A percentile compares a stretch with the other conserved stretches of the same genome.
phyloP scores from a whole-genome alignment of 2,888 invertebrate genomes.

The Pasiphila rectangulata region DNA sequence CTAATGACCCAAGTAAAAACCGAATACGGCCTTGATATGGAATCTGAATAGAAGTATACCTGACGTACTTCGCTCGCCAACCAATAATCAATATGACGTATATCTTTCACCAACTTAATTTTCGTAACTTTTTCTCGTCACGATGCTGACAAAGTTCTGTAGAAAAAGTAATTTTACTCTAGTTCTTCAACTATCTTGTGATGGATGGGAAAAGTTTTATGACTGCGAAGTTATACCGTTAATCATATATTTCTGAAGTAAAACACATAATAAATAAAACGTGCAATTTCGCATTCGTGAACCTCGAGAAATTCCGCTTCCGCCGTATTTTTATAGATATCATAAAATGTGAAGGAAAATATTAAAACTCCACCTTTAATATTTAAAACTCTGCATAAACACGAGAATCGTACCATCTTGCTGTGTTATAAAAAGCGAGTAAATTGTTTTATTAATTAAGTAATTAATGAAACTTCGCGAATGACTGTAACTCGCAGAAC shows the following conservation, averaged over 20 bases:
- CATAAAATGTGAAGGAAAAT: not conserved
- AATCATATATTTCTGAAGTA: conserved; percentile 2
- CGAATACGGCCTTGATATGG: no score
- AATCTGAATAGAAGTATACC: no score
- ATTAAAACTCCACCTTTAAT: no score
- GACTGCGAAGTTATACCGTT: conserved; percentile 1
- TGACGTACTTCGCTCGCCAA: no score
- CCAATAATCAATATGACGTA: no score
- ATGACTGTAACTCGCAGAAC: no score
- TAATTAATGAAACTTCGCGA: no score
- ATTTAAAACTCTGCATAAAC: no score
- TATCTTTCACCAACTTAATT: not conserved
- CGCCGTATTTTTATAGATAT: not conserved
- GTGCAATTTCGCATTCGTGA: not conserved
- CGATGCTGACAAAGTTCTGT: not conserved
- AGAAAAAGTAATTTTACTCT: not conserved
- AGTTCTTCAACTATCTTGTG: not conserved
- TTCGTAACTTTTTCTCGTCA: not conserved
- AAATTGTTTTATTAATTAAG: no score
- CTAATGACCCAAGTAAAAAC: no score
- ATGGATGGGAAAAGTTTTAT: conserved; percentile 8
- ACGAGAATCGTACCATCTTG: no score
- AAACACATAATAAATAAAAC: not conserved
- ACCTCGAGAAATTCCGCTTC: not conserved
- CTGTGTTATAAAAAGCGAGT: no score